Evolutionary conservation across 2,888 invertebrate species (phyloP).

Genomic region (Cataglyphis livida): DNA sequence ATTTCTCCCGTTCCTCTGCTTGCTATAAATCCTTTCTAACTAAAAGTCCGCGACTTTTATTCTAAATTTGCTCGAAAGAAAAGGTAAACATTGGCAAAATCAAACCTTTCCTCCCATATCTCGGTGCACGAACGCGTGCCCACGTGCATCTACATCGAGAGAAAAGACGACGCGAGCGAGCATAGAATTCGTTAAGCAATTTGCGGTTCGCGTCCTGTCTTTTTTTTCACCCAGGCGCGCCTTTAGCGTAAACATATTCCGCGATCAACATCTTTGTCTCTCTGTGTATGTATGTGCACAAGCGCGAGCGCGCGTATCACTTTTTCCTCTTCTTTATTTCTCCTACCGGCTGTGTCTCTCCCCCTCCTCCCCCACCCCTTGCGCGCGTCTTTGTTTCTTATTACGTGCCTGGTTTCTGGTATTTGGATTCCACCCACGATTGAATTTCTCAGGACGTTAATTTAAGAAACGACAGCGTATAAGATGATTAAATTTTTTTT

Average conservation of each 20-base stretch:
- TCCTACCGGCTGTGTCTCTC: constrained; percentile 45
- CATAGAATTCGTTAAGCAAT: constrained; percentile 80
- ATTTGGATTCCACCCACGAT: constrained; percentile 72
- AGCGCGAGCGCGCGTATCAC: constrained; percentile 11
- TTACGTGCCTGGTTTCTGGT: constrained; percentile 31
- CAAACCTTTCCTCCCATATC: constrained; percentile 14
- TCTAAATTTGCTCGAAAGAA: constrained; percentile 1
- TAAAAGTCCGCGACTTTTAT: background rate
- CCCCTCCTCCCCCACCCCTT: constrained; percentile 22
- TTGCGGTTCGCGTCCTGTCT: constrained; percentile 76
- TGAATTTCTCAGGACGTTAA: background rate
- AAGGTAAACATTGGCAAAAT: constrained; percentile 8
- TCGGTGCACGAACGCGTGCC: constrained; percentile 10
- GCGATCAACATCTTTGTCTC: constrained; percentile 71
- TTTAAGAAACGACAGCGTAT: background rate
- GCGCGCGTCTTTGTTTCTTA: constrained; percentile 67
- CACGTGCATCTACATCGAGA: constrained; percentile 62
- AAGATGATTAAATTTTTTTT: constrained; percentile 2
- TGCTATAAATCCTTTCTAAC: background rate
- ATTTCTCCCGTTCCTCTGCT: background rate
- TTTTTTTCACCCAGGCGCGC: constrained; percentile 68
- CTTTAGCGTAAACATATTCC: constrained; percentile 82
- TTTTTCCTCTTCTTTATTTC: constrained; percentile 63
- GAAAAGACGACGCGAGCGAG: constrained; percentile 59
- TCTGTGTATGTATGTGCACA: constrained; percentile 21